Evolutionary conservation across 2,113 vertebrate species (phyloP).

Genomic region (Myiozetetes cayanensis): DNA sequence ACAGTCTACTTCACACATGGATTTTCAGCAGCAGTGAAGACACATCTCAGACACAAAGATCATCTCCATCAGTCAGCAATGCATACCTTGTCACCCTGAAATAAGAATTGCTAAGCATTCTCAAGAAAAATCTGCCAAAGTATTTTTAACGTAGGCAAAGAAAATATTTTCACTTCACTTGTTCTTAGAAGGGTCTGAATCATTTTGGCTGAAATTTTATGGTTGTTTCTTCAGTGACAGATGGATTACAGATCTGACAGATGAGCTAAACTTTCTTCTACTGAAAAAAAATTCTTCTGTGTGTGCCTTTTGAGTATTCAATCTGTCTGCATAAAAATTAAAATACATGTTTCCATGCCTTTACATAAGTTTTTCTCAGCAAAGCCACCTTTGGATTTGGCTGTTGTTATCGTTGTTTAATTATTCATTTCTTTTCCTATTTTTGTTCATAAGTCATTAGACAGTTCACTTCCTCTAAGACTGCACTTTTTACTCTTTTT

Average conservation of each 20-base stretch:
- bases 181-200: constrained; percentile 37
- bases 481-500: background rate
- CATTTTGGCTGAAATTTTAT: background rate
- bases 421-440: background rate
- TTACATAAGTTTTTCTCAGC: background rate
- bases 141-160: constrained; percentile 19
- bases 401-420: background rate
- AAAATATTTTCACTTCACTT: constrained; percentile 5
- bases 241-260: constrained; percentile 14
- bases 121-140: background rate
- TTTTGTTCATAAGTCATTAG: background rate
- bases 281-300: background rate
- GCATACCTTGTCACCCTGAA: background rate
- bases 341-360: background rate
- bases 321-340: background rate
- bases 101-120: background rate
- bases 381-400: background rate
- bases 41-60: background rate
- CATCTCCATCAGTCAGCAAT: background rate
- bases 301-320: background rate
- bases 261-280: constrained; percentile 19
- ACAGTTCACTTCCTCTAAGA: background rate
- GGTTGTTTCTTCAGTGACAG: constrained; percentile 10
- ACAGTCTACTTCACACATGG: background rate
- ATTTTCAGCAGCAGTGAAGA: background rate